Conservation (phyloP, 2,797 vertebrate genomes). For the Zalophus californianus region DNA sequence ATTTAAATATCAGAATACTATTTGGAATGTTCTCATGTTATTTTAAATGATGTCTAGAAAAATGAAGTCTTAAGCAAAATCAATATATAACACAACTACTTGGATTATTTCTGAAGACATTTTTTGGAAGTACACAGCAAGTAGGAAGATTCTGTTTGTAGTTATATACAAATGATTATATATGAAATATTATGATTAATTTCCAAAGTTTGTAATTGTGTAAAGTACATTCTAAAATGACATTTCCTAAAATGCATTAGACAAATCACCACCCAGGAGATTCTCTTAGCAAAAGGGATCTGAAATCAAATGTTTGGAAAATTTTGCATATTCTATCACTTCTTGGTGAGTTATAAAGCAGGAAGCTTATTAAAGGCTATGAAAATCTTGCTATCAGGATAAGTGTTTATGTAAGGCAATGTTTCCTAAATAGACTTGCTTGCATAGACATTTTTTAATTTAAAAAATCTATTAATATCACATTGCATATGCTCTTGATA, state of each 20-base stretch:
- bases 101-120: slow-evolving; percentile 26
- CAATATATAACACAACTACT: slow-evolving; percentile 33
- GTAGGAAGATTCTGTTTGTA: not conserved
- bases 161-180: not conserved
- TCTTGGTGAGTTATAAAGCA: not conserved
- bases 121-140: not conserved
- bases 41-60: slow-evolving; percentile 76
- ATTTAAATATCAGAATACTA: slow-evolving; percentile 79
- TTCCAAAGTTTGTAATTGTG: not conserved
- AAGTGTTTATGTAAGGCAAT: not conserved
- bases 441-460: slow-evolving; percentile 18
- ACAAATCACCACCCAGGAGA: not conserved
- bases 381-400: not conserved
- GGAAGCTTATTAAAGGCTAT: not conserved
- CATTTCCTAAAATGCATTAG: not conserved
- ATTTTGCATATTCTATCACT: not conserved
- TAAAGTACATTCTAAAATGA: not conserved
- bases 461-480: not conserved
- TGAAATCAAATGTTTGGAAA: slow-evolving; percentile 36
- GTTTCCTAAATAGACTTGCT: not conserved
- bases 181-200: not conserved
- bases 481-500: not conserved
- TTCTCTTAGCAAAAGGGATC: not conserved
- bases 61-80: slow-evolving; percentile 70
- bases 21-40: slow-evolving; percentile 71